Percentiles rank a stretch among this genome's conserved stretches.
Conservation (phyloP, 2,797 vertebrate genomes). For the Discoglossus pictus region DNA sequence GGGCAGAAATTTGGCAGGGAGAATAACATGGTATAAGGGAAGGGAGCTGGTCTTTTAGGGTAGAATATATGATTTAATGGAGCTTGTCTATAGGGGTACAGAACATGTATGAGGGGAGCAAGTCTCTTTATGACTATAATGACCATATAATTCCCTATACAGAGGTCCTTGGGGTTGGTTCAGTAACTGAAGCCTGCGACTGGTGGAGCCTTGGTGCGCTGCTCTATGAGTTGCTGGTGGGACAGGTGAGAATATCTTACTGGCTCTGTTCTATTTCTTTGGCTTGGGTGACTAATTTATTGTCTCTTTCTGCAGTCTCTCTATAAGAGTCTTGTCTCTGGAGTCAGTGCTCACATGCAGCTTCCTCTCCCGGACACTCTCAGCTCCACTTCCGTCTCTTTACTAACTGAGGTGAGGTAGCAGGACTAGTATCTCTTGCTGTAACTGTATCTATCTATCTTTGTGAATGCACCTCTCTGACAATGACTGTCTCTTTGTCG, state of each 20-base stretch:
- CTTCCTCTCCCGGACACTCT: constrained; percentile 86
- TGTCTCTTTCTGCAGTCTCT: constrained; percentile 75
- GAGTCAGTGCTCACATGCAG: constrained; percentile 90
- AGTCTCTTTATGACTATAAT: background rate
- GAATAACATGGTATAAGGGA: too few species aligned
- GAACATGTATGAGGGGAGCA: too few species aligned
- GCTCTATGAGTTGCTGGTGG: constrained; percentile 91
- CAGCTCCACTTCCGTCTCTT: constrained; percentile 80
- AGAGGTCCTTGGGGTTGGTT: constrained; percentile 90
- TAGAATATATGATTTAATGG: too few species aligned
- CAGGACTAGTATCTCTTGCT: too few species aligned
- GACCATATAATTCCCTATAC: constrained; percentile 49
- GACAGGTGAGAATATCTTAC: constrained; percentile 75
- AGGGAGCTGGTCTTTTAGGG: too few species aligned
- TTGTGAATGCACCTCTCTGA: too few species aligned
- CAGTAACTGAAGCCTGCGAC: constrained; percentile 89
- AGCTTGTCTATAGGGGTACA: too few species aligned
- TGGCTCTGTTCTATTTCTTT: background rate
- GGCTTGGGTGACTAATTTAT: background rate
- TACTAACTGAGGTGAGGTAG: constrained; percentile 88
- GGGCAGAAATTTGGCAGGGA: too few species aligned
- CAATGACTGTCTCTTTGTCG: constrained; percentile 23
- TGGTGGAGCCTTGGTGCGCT: constrained; percentile 97
- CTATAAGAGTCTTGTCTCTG: constrained; percentile 86
- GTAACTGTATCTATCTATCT: too few species aligned